phyloP scores from a whole-genome alignment of 2,113 vertebrate genomes.

The Panurus biarmicus region DNA sequence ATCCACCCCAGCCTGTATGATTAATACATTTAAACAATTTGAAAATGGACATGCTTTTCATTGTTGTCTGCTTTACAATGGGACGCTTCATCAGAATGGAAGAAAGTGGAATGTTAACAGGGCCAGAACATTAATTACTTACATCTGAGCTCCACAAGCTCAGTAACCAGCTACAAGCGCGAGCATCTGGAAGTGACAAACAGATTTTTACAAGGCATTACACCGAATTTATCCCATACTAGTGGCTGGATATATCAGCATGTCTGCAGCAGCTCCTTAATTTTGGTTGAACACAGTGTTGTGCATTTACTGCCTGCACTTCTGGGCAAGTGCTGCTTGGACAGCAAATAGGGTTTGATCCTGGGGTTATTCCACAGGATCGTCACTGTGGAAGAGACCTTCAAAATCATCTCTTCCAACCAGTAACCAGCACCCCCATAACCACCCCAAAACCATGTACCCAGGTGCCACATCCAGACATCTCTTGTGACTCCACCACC shows the following conservation, averaged over 20 bases:
- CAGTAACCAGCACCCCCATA: neutral
- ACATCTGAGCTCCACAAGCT: neutral
- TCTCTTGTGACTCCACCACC: neutral
- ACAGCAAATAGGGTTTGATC: neutral
- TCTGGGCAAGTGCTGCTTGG: neutral
- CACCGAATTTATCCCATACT: neutral
- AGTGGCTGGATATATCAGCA: neutral
- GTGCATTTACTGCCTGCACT: neutral
- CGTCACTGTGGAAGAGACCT: neutral
- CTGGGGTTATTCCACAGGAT: neutral
- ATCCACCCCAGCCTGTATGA: neutral
- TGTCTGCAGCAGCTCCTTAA: neutral
- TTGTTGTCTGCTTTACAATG: slow-evolving; percentile 25
- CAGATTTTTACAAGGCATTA: slow-evolving; percentile 16
- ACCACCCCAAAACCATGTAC: neutral
- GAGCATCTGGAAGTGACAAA: slow-evolving; percentile 5
- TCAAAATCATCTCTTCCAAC: neutral
- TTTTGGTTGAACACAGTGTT: neutral
- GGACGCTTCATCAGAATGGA: slow-evolving; percentile 1
- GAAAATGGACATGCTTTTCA: slow-evolving; percentile 21
- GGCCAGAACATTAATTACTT: slow-evolving; percentile 13
- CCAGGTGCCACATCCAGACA: neutral
- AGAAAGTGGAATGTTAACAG: slow-evolving; percentile 19
- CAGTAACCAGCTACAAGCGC: neutral
- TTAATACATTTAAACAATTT: slow-evolving; percentile 36